Conservation (phyloP, 2,113 vertebrate genomes). For the Sinocyclocheilus rhinocerous region DNA sequence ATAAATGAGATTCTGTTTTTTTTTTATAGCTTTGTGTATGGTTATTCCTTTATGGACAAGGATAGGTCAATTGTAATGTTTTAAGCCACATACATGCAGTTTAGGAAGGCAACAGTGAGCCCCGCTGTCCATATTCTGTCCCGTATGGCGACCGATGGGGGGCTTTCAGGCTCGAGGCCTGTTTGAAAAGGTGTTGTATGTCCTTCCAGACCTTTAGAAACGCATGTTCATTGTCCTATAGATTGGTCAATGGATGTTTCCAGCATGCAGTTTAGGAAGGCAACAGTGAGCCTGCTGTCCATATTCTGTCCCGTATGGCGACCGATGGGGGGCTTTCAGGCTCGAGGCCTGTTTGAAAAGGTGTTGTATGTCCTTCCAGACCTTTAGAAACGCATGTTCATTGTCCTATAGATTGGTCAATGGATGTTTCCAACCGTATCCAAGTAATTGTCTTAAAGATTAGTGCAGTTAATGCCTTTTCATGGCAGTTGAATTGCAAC, state of each 20-base stretch:
- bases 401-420: neutral
- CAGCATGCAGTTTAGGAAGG: neutral
- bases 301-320: neutral
- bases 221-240: too few relatives aligned
- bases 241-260: too few relatives aligned
- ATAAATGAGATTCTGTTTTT: neutral
- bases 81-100: neutral
- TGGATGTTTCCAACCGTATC: neutral
- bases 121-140: neutral
- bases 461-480: neutral
- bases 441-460: neutral
- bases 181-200: neutral
- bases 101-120: conserved; percentile 3
- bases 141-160: neutral
- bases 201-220: neutral
- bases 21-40: neutral
- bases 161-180: neutral
- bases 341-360: neutral
- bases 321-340: neutral
- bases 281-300: neutral
- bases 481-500: too few relatives aligned
- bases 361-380: neutral
- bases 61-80: neutral
- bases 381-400: too few relatives aligned
- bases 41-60: neutral